Base-by-base conservation (phyloP, 2,888 invertebrate species). In the Andrena praecox region DNA sequence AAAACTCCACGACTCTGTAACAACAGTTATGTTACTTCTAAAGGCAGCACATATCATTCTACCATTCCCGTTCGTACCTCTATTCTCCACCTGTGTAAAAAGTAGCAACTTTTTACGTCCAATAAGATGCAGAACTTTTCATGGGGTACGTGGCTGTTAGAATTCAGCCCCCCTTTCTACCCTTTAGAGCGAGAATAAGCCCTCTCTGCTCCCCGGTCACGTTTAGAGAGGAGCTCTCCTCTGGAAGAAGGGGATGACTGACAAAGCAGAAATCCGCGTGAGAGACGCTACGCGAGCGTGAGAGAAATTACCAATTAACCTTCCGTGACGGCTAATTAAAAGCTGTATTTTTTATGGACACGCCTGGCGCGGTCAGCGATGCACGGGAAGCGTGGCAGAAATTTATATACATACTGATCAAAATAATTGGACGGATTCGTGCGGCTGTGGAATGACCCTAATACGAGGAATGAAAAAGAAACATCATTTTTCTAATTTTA, bases 211-310 rank as follows among this genome's bases (percentile, higher is more conserved):
- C 64, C 16, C 76, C n/a, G 50, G 64, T 80, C 79, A 66, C 66
- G 79, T 70, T 42, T 27, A 42, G 35, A 70, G 60, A 48, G 54
- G 67, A 54, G 56, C 67, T 77, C 77, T 50, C 71, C 67, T 80
- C 71, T 63, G 62, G 20, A 52, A 72, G 76, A 76, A 76, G 60
- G 84, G 82, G 82, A 76, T 79, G 73, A n/a, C 75, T 56, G 77
- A 82, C 84, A 79, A 84, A 73, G 79, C 75, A 78, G 75, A 76
- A 79, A 84, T 82, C 84, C 76, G 79, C 82, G 84, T 79, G 84
- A 82, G 76, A 84, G 76, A 84, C 69, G 71, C n/a, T 70, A 35
- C 35, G 31, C 24, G 48, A 84, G 69, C 84, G 84, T 84, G 79
- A 82, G 82, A 84, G 82, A 82, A 84, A 81, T 77, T 63, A 75